Percentiles rank a stretch among this genome's conserved stretches.
Evolutionary conservation across 2,113 vertebrate genomes (phyloP).

Genomic region (Tetrax tetrax): DNA sequence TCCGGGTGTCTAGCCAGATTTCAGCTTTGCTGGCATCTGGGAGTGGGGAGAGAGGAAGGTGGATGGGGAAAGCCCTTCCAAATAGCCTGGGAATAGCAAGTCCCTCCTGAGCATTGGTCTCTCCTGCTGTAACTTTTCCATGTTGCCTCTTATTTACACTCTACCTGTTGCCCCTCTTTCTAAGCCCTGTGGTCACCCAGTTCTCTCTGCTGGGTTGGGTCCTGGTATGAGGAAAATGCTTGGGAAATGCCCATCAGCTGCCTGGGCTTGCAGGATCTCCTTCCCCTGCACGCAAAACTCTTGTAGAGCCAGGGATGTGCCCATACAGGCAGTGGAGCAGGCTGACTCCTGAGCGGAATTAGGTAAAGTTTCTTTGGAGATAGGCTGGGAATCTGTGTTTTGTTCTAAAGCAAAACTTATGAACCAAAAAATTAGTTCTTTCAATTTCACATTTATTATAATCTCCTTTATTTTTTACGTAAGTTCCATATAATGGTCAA

Average conservation of each 20-base stretch:
- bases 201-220: background rate
- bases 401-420: background rate
- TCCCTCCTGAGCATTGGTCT: background rate
- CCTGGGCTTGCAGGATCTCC: background rate
- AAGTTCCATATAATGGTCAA: background rate
- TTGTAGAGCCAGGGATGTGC: background rate
- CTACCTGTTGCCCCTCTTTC: background rate
- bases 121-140: background rate
- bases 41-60: background rate
- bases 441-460: background rate
- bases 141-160: background rate
- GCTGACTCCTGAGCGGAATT: background rate
- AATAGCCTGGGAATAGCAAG: background rate
- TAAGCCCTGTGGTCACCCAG: background rate
- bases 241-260: background rate
- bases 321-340: background rate
- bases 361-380: background rate
- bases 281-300: background rate
- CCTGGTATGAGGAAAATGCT: background rate
- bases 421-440: background rate
- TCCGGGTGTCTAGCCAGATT: background rate
- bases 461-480: background rate
- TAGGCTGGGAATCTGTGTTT: background rate
- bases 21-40: background rate
- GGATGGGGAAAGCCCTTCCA: background rate